Conservation (phyloP, 1,140 invertebrate genomes). For the Drosophila serrata region DNA sequence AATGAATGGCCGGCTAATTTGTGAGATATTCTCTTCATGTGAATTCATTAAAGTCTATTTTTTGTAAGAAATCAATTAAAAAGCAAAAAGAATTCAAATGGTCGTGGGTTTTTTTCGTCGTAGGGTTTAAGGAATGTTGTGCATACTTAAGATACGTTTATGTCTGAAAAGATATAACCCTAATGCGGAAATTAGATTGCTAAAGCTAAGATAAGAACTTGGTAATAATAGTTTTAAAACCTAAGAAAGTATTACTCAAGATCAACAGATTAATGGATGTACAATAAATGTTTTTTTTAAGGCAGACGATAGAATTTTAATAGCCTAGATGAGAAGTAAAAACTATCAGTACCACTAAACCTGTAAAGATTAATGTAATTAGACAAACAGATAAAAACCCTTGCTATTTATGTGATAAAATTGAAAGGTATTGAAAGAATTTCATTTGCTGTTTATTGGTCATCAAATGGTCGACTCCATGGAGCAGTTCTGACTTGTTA, state of each 20-base stretch:
- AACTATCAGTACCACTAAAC: constrained; percentile 6
- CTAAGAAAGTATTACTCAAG: neutral
- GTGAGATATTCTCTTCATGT: constrained; percentile 50
- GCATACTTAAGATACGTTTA: constrained; percentile 5
- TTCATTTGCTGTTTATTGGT: constrained; percentile 44
- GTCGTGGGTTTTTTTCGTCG: constrained; percentile 27
- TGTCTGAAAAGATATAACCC: constrained; percentile 3
- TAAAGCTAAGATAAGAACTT: neutral
- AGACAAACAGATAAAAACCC: constrained; percentile 5
- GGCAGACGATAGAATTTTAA: constrained; percentile 4
- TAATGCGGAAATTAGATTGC: constrained; percentile 17
- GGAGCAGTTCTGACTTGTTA: constrained; percentile 34
- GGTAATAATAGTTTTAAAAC: neutral
- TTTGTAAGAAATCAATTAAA: constrained; percentile 40
- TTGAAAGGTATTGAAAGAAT: constrained; percentile 11
- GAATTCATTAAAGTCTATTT: constrained; percentile 77
- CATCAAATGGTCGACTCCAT: constrained; percentile 39
- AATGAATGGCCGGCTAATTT: constrained; percentile 67
- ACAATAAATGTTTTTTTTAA: constrained; percentile 1
- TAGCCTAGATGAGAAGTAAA: neutral
- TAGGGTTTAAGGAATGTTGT: constrained; percentile 8
- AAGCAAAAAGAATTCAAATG: constrained; percentile 45
- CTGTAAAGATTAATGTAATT: constrained; percentile 16
- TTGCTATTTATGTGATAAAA: constrained; percentile 6
- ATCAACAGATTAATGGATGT: constrained; percentile 8